Conservation (phyloP, 2,888 invertebrate genomes). For the Agonopterix arenella region DNA sequence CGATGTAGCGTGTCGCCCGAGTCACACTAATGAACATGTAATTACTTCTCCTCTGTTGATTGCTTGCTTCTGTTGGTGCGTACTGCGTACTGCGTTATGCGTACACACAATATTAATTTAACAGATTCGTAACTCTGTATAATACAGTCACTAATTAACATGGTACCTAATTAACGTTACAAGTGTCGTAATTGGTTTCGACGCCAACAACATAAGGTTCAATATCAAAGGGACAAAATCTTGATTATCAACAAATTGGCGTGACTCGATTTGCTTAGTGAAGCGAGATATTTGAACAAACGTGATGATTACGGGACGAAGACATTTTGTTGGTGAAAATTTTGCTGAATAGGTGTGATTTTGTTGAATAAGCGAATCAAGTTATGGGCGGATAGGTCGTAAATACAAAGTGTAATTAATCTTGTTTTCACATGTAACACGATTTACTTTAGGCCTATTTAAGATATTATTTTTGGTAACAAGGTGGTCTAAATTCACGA, state of each 20-base stretch:
- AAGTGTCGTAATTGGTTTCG: slow-evolving; percentile 55
- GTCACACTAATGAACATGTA: slow-evolving; percentile 63
- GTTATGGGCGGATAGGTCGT: background rate
- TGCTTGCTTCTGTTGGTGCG: slow-evolving; percentile 18
- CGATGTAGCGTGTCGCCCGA: slow-evolving; percentile 55
- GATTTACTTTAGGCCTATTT: too few relatives aligned
- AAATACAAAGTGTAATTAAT: background rate
- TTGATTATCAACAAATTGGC: slow-evolving; percentile 20
- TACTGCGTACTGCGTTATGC: slow-evolving; percentile 20
- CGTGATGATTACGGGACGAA: slow-evolving; percentile 22
- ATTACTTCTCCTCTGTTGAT: slow-evolving; percentile 51
- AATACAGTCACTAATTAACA: slow-evolving; percentile 25
- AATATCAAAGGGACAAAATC: slow-evolving; percentile 25
- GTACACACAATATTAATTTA: slow-evolving; percentile 38
- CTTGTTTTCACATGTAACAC: too few relatives aligned
- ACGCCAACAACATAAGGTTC: slow-evolving; percentile 28
- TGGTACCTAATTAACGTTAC: slow-evolving; percentile 50
- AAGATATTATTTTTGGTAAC: too few relatives aligned
- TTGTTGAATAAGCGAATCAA: slow-evolving; percentile 7
- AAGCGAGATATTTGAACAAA: slow-evolving; percentile 9
- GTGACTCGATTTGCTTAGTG: slow-evolving; percentile 21
- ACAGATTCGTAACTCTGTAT: slow-evolving; percentile 17
- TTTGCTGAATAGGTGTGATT: slow-evolving; percentile 10
- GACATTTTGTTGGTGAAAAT: slow-evolving; percentile 14
- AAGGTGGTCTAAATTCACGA: too few relatives aligned